Conservation (phyloP, 30 jellyfish, hydroid and myxozoan species). For the Clytia hemisphaerica region DNA sequence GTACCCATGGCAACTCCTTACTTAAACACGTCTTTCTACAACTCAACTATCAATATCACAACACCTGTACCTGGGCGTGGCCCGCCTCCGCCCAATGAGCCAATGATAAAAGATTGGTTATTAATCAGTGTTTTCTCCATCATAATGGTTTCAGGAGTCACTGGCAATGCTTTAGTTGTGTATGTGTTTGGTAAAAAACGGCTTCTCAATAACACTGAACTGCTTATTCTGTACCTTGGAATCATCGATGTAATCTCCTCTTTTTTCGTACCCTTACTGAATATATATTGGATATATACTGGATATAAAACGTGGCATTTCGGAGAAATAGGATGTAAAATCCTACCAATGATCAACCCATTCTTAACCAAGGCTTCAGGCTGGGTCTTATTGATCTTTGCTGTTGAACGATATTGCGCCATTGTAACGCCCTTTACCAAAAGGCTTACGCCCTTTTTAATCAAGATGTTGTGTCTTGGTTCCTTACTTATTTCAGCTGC, state of each 20-base stretch:
- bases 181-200: constrained; percentile 26
- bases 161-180: constrained; percentile 25
- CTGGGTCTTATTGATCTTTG: constrained; percentile 15
- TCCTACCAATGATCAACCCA: constrained; percentile 31
- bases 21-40: too few relatives aligned
- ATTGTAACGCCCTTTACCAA: constrained; percentile 33
- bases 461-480: not conserved
- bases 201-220: constrained; percentile 25
- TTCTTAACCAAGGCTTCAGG: constrained; percentile 18
- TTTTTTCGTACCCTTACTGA: constrained; percentile 14
- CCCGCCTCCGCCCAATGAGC: too few relatives aligned
- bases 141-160: constrained; percentile 11
- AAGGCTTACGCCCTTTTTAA: not conserved
- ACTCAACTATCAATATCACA: too few relatives aligned
- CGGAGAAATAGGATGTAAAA: constrained; percentile 29
- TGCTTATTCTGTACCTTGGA: constrained; percentile 38
- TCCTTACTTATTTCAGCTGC: not conserved
- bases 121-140: constrained; percentile 8
- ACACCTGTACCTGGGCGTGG: too few relatives aligned
- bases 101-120: too few relatives aligned
- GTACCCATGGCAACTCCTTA: too few relatives aligned
- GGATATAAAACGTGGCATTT: constrained; percentile 24
- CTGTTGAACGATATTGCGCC: constrained; percentile 35
- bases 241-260: constrained; percentile 22
- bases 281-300: constrained; percentile 13